Evolutionary conservation across 2,888 invertebrate species (phyloP), one percentile per base, ranked within the genome.

Genomic region (Megamerina dolium): DNA sequence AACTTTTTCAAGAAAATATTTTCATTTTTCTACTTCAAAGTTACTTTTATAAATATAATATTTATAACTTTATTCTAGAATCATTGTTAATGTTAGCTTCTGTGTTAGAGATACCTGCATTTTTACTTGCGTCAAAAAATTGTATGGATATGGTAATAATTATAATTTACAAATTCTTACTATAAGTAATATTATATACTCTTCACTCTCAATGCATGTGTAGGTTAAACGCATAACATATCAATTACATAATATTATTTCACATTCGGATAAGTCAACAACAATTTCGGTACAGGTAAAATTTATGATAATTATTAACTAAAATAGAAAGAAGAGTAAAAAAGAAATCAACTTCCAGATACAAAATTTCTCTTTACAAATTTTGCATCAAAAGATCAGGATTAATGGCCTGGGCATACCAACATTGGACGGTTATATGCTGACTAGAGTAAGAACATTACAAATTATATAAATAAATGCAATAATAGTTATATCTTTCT

Each of bases 321-420:
- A n/a, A n/a, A n/a, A n/a, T n/a, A n/a, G n/a, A n/a, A n/a, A n/a
- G n/a, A n/a, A n/a, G n/a, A n/a, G n/a, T n/a, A n/a, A n/a, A n/a
- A n/a, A n/a, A n/a, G n/a, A n/a, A n/a, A n/a, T n/a, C n/a, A n/a
- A 21, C 18, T 27, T 33, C 5, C 34, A 68, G 67, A 56, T 69
- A 23, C 68, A 69, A 50, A 68, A 69, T 49, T 68, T 68, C 36
- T 69, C 67, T 2, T 46, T 69, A 38, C 65, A 67, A 56, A 50
- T 68, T 2, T 43, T 69, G 5, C 69, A 68, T 51, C 61, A 64
- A 27, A 51, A 57, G 12, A 51, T 68, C 19, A 54, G 56, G 16
- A 65, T 68, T 16, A 57, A 66, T 51, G 66, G 62, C 16, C 32
- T 66, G 34, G 67, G 69, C 4, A 54, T 69, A 16, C 48, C 58